Evolutionary conservation across 2,113 vertebrate genomes (phyloP).

Genomic region (cat (Felis catus)): F.catus_Fca126_mat1.0 CM031413.1:90737001-90737500

Average conservation of each 20-base stretch:
- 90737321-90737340: not conserved
- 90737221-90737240: not conserved
- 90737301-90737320: conserved; percentile 43
- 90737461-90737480: not conserved
- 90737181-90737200: not conserved
- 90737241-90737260: not conserved
- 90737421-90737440: not conserved
- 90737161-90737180: not conserved
- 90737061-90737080: not conserved
- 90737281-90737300: not conserved
- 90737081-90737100: not conserved
- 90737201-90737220: not conserved
- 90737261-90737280: not conserved
- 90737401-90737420: not conserved
- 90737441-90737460: not conserved
- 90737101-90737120: not conserved
- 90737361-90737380: not conserved
- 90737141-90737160: not conserved
- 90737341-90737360: not conserved
- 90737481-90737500: not conserved
- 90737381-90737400: not conserved
- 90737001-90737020: not conserved
- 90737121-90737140: not conserved
- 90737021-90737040: not conserved
- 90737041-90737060: not conserved